phyloP scores from a whole-genome alignment of 2,113 vertebrate genomes.

The Stegastes partitus region DNA sequence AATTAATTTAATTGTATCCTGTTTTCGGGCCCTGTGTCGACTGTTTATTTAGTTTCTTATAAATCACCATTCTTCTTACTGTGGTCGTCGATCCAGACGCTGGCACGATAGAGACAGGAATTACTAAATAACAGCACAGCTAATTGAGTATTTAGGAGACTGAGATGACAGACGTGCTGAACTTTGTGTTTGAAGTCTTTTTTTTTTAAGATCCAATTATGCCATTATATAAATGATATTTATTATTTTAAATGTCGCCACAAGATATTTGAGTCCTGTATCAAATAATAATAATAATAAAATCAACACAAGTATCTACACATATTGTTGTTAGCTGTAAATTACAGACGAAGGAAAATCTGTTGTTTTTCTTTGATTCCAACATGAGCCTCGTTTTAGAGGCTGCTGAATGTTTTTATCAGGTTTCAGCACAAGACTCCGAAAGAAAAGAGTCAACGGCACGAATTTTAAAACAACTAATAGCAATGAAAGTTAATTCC shows the following conservation, averaged over 20 bases:
- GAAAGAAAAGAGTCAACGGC: background rate
- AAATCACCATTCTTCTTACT: conserved; percentile 31
- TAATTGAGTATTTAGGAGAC: conserved; percentile 29
- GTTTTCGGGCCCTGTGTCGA: conserved; percentile 38
- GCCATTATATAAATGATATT: conserved; percentile 25
- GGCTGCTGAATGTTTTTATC: background rate
- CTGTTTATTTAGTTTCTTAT: conserved; percentile 58
- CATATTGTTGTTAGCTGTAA: background rate
- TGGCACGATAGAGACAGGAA: conserved; percentile 31
- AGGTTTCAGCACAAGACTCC: background rate
- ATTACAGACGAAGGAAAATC: background rate
- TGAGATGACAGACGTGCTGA: conserved; percentile 30
- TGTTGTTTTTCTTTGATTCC: background rate
- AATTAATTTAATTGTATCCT: conserved; percentile 57
- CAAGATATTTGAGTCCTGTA: conserved; percentile 1
- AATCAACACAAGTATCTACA: background rate
- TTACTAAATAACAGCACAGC: conserved; percentile 35
- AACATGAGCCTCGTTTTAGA: background rate
- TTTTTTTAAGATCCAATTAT: conserved; percentile 22
- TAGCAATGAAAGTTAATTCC: background rate
- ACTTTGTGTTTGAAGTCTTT: conserved; percentile 15
- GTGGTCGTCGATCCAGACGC: conserved; percentile 57
- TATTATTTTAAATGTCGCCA: conserved; percentile 14
- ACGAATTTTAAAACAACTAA: background rate
- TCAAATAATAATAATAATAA: no score